Conservation (phyloP, 37 sponge, comb jelly and placozoan genomes). For the Hormiphora californensis region DNA sequence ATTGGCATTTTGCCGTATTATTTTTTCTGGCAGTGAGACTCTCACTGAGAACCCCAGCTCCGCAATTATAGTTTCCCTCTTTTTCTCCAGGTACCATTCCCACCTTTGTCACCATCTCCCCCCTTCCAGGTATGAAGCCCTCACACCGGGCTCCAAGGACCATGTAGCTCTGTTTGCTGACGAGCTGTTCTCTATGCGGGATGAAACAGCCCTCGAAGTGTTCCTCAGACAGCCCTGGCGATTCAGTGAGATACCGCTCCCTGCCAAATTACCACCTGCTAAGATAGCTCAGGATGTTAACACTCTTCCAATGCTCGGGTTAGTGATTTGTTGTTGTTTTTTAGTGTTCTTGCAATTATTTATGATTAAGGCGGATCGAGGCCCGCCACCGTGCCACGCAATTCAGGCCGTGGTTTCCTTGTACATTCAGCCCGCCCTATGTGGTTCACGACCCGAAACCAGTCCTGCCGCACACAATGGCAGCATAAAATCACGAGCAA, state of each 20-base stretch:
- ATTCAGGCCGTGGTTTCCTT: too few relatives aligned
- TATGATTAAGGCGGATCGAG: background rate
- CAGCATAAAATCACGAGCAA: too few relatives aligned
- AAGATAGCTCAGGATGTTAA: slow-evolving; percentile 62
- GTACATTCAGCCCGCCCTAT: too few relatives aligned
- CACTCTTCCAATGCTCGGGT: slow-evolving; percentile 84
- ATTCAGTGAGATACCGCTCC: slow-evolving; percentile 62
- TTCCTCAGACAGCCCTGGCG: slow-evolving; percentile 74
- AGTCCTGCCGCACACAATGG: too few relatives aligned
- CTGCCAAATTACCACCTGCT: slow-evolving; percentile 84
- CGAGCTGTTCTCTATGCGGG: slow-evolving; percentile 70
- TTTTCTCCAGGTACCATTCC: background rate
- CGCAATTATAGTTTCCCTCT: too few relatives aligned
- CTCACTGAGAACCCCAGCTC: too few relatives aligned
- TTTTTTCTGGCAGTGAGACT: too few relatives aligned
- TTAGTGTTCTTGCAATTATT: background rate
- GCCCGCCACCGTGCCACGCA: too few relatives aligned
- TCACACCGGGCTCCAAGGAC: slow-evolving; percentile 67
- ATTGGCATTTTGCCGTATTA: too few relatives aligned
- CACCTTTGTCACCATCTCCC: background rate
- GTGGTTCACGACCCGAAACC: too few relatives aligned
- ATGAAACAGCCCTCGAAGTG: slow-evolving; percentile 64
- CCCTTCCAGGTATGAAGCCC: slow-evolving; percentile 73
- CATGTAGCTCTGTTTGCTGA: slow-evolving; percentile 68
- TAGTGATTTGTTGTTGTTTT: background rate